Evolutionary conservation across 2,797 vertebrate species (phyloP), one percentile per base, ranked within the genome.

Genomic region (Sebastes nivosus): DNA sequence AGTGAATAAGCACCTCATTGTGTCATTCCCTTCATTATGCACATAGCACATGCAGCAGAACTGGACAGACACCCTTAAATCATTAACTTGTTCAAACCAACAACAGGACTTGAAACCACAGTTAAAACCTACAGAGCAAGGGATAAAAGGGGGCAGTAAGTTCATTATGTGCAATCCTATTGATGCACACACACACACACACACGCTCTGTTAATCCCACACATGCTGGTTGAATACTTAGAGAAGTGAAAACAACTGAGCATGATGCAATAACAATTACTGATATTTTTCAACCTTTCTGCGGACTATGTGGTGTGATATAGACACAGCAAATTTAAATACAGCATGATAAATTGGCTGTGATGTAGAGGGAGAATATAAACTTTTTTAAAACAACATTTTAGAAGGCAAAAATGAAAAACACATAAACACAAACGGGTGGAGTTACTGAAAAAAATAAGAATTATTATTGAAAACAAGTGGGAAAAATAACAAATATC

Each of bases 1-100:
- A 92, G 90, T 92, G 88, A 92, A 91, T 92, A 89, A 93, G 88
- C 79, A 85, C 87, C 84, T 91, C 66, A 86, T 87, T 89, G 68
- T 86, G 77, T 82, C 83, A 57, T 77, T 81, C 74, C 67, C 64
- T 52, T 78, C 57, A 13, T 81, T 38, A 54, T 32, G 3, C 57
- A 38, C 71, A 14, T 36, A 29, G 61, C 69, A 34, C 75, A 73
- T 5, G 30, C 52, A 46, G 83, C 69, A 60, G 72, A 68, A 68
- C 22, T 18, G 38, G 73, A 88, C 80, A 69, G 67, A 85, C 76
- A 74, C 60, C 70, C 68, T 86, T 32, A 81, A 81, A 85, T 75
- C 83, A 80, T 79, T 73, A 79, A 89, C 61, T 77, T 81, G 85
- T 80, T 83, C 65, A 84, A 72, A 72, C 75, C 81, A 82, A 81